These are phyloP conservation scores for Miichthys miiuy DNA, from an alignment of 2,797 vertebrate genomes.

Conservation along the genomic window DNA sequence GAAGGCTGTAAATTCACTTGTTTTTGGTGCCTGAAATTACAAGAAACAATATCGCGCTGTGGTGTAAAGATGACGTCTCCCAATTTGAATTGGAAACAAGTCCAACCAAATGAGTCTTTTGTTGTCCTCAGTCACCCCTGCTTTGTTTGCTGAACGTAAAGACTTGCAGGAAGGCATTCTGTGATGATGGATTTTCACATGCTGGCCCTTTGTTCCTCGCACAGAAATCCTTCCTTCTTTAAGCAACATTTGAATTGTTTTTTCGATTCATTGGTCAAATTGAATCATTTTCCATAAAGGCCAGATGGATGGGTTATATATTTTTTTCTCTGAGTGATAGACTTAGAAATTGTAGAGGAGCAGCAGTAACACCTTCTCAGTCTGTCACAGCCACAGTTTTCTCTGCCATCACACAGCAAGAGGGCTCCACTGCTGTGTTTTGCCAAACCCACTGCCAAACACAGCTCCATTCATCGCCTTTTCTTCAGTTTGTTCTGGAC, in stretches of 20 bases:
- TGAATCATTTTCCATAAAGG: constrained; percentile 42
- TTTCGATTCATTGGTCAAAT: constrained; percentile 23
- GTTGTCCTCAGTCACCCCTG: not conserved
- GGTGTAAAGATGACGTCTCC: not conserved
- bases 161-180: not conserved
- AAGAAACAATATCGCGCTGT: not conserved
- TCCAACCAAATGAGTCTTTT: not conserved
- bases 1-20: constrained; percentile 14
- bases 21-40: constrained; percentile 21
- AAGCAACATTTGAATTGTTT: constrained; percentile 14
- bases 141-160: constrained; percentile 6
- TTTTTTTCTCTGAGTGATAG: constrained; percentile 69
- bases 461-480: constrained; percentile 54
- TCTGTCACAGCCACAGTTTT: constrained; percentile 69
- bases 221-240: constrained; percentile 1
- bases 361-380: constrained; percentile 73
- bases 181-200: constrained; percentile 1
- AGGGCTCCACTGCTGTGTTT: constrained; percentile 51
- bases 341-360: constrained; percentile 75
- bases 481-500: constrained; percentile 49
- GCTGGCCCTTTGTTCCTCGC: not conserved
- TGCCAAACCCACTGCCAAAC: constrained; percentile 53
- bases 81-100: constrained; percentile 38
- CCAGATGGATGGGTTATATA: constrained; percentile 65
- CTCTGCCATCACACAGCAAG: constrained; percentile 58